Conservation (phyloP, 2,797 vertebrate genomes). For the Smutsia temminckii region DNA sequence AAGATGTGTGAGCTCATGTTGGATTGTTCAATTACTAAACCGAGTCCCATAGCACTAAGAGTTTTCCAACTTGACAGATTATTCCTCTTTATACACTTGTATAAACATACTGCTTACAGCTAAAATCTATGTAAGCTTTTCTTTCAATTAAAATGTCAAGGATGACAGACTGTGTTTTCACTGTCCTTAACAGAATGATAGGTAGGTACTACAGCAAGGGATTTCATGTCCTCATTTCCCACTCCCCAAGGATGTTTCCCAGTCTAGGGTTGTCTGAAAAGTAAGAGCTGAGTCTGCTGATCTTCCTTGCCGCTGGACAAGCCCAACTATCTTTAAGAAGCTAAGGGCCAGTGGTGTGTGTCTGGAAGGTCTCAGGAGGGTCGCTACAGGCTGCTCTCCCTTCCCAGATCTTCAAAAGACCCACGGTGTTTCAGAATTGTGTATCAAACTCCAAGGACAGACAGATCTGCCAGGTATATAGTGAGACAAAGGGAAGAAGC, state of each 20-base stretch:
- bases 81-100: constrained; percentile 88
- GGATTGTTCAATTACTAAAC: constrained; percentile 87
- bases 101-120: constrained; percentile 87
- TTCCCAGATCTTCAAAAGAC: not conserved
- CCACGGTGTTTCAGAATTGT: not conserved
- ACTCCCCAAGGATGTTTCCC: constrained; percentile 72
- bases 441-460: not conserved
- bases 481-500: constrained; percentile 32
- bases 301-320: constrained; percentile 28
- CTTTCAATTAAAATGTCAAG: constrained; percentile 90
- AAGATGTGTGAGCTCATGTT: constrained; percentile 88
- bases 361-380: not conserved
- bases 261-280: constrained; percentile 66
- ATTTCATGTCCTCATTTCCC: constrained; percentile 71
- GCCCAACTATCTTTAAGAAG: not conserved
- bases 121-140: constrained; percentile 87
- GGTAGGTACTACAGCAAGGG: constrained; percentile 83
- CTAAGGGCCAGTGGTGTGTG: not conserved
- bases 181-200: constrained; percentile 83
- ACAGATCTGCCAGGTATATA: not conserved
- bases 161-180: constrained; percentile 86
- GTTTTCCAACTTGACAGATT: constrained; percentile 86
- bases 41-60: constrained; percentile 83
- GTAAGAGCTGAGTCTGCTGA: constrained; percentile 23
- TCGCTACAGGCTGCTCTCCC: not conserved